Percentiles rank a stretch among this genome's conserved stretches.
These are phyloP conservation scores for Lepisosteus oculatus DNA, from an alignment of 2,113 vertebrate genomes.

Conservation along the genomic window DNA sequence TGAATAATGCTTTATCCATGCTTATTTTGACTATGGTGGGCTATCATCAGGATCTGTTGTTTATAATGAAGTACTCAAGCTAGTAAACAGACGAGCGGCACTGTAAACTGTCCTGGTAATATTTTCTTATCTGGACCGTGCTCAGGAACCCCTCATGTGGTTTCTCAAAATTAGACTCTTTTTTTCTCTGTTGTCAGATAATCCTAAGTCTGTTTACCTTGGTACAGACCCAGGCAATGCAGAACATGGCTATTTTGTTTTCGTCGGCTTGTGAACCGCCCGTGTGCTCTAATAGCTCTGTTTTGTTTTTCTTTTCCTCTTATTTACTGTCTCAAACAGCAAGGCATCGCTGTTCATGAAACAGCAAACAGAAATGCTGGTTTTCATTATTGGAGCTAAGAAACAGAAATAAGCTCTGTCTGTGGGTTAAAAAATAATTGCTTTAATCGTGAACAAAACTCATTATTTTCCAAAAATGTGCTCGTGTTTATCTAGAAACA, in stretches of 20 bases:
- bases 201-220: constrained; percentile 73
- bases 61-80: constrained; percentile 77
- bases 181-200: constrained; percentile 63
- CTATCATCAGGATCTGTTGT: constrained; percentile 73
- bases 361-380: not conserved
- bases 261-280: constrained; percentile 51
- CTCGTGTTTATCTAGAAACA: not conserved
- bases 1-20: constrained; percentile 62
- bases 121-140: constrained; percentile 83
- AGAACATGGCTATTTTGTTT: not conserved
- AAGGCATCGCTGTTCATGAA: not conserved
- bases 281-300: constrained; percentile 44
- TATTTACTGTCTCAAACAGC: not conserved
- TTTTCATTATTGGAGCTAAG: not conserved
- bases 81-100: constrained; percentile 79
- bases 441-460: not conserved
- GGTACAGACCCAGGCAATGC: constrained; percentile 37
- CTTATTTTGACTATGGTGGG: constrained; percentile 77
- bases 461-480: not conserved
- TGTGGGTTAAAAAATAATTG: not conserved
- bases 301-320: not conserved
- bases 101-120: constrained; percentile 70
- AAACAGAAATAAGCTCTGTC: not conserved
- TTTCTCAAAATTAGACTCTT: constrained; percentile 66
- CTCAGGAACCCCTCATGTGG: constrained; percentile 63